Conservation (phyloP, 2,113 vertebrate genomes). For the Sphaerodactylus townsendi region DNA sequence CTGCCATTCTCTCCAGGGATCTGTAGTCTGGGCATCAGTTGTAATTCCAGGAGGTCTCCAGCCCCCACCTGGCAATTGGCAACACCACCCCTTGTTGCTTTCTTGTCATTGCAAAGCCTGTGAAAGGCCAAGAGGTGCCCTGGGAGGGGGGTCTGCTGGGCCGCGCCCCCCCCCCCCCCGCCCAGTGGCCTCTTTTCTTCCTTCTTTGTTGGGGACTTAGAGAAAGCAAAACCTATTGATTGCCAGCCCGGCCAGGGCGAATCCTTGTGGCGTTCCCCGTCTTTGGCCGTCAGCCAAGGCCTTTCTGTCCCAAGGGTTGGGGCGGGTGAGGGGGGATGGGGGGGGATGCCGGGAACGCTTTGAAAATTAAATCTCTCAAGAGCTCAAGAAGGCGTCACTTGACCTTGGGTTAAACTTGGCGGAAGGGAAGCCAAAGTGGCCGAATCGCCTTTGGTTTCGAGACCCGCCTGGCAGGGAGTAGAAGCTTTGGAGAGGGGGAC, state of each 20-base stretch:
- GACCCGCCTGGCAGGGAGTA: background rate
- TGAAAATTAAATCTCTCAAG: conserved; percentile 61
- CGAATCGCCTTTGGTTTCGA: background rate
- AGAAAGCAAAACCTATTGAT: conserved; percentile 28
- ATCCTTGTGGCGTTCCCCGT: conserved; percentile 28
- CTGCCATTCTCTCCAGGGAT: no score
- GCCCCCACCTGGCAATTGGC: no score
- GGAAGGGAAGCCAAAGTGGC: conserved; percentile 24
- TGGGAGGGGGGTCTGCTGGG: no score
- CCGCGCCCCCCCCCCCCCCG: conserved; percentile 6
- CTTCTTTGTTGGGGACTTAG: background rate
- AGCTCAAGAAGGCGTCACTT: conserved; percentile 50
- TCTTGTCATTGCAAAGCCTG: conserved; percentile 34
- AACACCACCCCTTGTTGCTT: background rate
- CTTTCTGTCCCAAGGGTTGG: conserved; percentile 30
- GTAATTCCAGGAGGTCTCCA: no score
- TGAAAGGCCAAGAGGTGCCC: background rate
- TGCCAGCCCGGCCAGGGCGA: background rate
- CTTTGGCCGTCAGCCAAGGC: conserved; percentile 46
- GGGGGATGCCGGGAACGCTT: conserved; percentile 39
- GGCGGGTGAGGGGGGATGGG: conserved; percentile 35
- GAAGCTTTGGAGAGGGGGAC: background rate
- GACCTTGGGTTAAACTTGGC: conserved; percentile 58
- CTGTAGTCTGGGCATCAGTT: no score
- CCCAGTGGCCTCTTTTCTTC: background rate